Base-by-base conservation (phyloP, 1,140 invertebrate genomes). In the Micrasema longulum region DNA sequence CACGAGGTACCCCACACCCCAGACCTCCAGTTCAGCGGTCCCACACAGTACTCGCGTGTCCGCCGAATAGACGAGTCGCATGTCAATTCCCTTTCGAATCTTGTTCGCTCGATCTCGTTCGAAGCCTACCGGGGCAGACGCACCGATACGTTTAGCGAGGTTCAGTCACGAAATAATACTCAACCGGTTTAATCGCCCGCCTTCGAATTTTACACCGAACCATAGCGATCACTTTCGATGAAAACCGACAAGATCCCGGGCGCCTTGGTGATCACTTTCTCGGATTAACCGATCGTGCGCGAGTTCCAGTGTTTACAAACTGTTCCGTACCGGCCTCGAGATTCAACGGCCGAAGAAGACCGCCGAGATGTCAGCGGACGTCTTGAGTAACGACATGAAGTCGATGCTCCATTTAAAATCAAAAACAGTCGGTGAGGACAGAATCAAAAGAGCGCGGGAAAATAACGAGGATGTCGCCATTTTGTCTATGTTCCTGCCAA, bases 391-490 rank as follows among this genome's bases (percentile, higher is more conserved):
- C 67, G 88, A 92, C 76, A 87, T 94, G 77, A 91, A 92, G 77
- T 89, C 87, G 26, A 87, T 89, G 67, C 81, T 94, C 72, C 88
- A 91, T 79, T 85, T 93, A 78, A 89, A 89, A 66, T 91, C 89
- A 36, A 92, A 92, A 82, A 93, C 89, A 16, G 89, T 92, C 45
- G 91, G 91, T 9, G 90, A 91, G 72, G 91, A 93, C 10, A 85
- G 91, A 77, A 93, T 93, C 76, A 86, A 87, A 76, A 87, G 88
- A 78, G 92, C 92, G 12, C 88, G 90, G 79, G 92, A 93, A 73
- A 91, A 90, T 77, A 92, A 94, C 80, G 93, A 95, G 81, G 93
- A 95, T 85, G 88, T 95, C 43, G 93, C 93, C 45, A 90, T 95
- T 77, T 85, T 95, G 71, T 93, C 92, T 65, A 94, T 94, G 89